A percentile compares a stretch with the other conserved stretches of the same genome.
Conservation (phyloP, 2,113 vertebrate genomes). For the Hemibagrus wyckioides region DNA sequence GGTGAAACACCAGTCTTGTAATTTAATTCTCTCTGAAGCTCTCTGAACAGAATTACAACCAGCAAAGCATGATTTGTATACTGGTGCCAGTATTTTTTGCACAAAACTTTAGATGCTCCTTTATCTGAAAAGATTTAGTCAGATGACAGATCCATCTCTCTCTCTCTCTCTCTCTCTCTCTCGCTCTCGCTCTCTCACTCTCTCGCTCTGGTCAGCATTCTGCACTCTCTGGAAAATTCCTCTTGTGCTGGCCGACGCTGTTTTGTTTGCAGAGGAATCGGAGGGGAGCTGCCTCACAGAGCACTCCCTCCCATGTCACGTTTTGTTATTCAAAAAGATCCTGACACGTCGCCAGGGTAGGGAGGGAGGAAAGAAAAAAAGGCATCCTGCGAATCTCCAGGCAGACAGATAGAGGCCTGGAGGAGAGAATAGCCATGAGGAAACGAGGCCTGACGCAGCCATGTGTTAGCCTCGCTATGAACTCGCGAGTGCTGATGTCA, state of each 20-base stretch:
- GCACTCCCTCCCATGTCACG: constrained; percentile 35
- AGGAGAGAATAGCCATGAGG: constrained; percentile 11
- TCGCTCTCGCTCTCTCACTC: constrained; percentile 9
- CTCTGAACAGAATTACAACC: not conserved
- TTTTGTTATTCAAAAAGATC: constrained; percentile 54
- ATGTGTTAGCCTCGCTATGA: constrained; percentile 56
- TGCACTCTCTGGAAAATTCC: constrained; percentile 53
- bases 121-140: not conserved
- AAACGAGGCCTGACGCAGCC: constrained; percentile 22
- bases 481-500: constrained; percentile 57
- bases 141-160: not conserved
- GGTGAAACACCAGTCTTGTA: not conserved
- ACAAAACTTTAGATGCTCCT: not conserved
- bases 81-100: not conserved
- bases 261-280: constrained; percentile 51
- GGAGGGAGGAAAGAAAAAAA: constrained; percentile 13
- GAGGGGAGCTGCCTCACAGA: constrained; percentile 33
- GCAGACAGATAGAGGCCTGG: constrained; percentile 5
- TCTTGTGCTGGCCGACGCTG: constrained; percentile 23
- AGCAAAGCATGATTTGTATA: not conserved
- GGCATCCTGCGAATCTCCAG: not conserved
- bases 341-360: constrained; percentile 29
- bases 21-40: not conserved
- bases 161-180: not conserved
- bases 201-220: constrained; percentile 44